phyloP scores from a whole-genome alignment of 2,797 vertebrate genomes.

The Loris lydekkerianus region DNA sequence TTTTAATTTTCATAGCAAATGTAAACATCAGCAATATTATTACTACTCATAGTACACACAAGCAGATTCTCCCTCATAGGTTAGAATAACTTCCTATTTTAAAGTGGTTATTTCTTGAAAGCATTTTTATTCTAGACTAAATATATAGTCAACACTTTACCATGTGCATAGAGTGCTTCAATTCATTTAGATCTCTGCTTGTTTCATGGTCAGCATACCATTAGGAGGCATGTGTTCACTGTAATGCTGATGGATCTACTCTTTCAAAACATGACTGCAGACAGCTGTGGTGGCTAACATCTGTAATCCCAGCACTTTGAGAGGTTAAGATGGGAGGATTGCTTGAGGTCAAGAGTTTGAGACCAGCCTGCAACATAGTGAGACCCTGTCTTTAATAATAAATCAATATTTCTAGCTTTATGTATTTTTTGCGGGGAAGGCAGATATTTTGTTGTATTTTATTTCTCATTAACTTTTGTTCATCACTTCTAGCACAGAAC shows the following conservation, averaged over 20 bases:
- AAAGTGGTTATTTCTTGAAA: too few relatives aligned
- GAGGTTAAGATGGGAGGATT: background rate
- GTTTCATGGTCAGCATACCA: background rate
- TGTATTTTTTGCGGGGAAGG: background rate
- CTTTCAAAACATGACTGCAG: background rate
- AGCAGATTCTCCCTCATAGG: too few relatives aligned
- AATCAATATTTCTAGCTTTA: background rate
- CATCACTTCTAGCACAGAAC: background rate
- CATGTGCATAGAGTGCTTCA: too few relatives aligned
- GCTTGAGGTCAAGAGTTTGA: background rate
- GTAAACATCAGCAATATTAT: too few relatives aligned
- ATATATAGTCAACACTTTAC: too few relatives aligned
- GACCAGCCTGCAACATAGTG: background rate
- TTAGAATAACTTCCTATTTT: too few relatives aligned
- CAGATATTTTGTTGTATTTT: too few relatives aligned
- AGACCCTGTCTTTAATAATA: background rate
- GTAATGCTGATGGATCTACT: background rate
- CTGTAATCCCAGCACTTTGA: background rate
- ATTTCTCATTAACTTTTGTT: background rate
- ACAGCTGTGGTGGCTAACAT: background rate
- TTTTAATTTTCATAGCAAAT: too few relatives aligned
- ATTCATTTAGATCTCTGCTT: background rate
- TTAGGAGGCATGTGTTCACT: background rate
- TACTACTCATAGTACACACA: too few relatives aligned
- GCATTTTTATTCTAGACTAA: too few relatives aligned